A percentile compares a stretch with the other conserved stretches of the same genome.
Evolutionary conservation across 1,140 invertebrate genomes (phyloP).

Genomic region (Planococcus citri): DNA sequence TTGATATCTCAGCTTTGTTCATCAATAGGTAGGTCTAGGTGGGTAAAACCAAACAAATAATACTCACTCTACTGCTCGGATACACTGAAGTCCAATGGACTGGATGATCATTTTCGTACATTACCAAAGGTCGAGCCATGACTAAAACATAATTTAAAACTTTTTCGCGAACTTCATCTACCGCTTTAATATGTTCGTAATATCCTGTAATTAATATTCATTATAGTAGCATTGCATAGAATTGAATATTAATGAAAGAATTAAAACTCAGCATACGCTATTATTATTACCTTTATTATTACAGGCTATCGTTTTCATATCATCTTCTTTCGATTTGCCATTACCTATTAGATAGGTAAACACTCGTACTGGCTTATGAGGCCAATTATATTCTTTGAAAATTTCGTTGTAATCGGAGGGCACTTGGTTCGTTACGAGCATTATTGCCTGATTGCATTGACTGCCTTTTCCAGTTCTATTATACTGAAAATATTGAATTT

Average conservation of each 20-base stretch:
- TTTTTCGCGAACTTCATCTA: constrained; percentile 70
- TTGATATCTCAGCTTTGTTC: no score
- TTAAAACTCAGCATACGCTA: no score
- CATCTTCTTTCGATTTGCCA: constrained; percentile 69
- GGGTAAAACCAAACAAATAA: no score
- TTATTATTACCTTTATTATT: constrained; percentile 74
- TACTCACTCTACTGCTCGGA: constrained; percentile 66
- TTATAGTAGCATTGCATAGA: no score
- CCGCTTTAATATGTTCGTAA: constrained; percentile 69
- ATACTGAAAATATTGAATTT: constrained; percentile 41
- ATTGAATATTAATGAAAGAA: no score
- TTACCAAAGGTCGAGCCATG: constrained; percentile 76
- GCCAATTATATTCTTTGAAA: constrained; percentile 76
- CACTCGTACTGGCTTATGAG: constrained; percentile 79
- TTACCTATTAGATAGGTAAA: constrained; percentile 94
- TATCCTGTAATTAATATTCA: constrained; percentile 54
- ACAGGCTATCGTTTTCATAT: constrained; percentile 90
- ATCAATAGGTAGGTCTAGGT: background rate
- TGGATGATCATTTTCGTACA: constrained; percentile 78
- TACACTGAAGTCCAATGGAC: constrained; percentile 84
- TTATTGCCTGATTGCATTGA: constrained; percentile 96
- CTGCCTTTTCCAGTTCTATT: constrained; percentile 66
- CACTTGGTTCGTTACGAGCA: constrained; percentile 82
- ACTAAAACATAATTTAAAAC: constrained; percentile 86
- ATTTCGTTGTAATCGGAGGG: constrained; percentile 50